A percentile compares a stretch with the other conserved stretches of the same genome.
phyloP scores from a whole-genome alignment of 2,113 vertebrate species.

The Vombatus ursinus region DNA sequence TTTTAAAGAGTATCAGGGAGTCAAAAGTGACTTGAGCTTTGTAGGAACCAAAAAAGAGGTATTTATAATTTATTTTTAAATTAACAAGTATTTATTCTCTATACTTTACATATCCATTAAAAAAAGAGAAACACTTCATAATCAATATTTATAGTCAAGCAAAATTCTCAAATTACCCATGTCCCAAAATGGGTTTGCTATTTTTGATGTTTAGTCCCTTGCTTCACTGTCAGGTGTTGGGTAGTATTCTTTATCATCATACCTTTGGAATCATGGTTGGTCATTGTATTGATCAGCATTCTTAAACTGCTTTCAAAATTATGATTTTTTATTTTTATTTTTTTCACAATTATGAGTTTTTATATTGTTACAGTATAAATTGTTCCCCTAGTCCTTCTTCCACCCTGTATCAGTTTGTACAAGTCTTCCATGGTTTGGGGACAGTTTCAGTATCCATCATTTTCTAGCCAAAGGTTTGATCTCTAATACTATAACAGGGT shows the following conservation, averaged over 20 bases:
- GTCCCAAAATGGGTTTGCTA: not conserved
- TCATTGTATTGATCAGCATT: not conserved
- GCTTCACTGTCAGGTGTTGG: not conserved
- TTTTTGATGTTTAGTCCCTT: not conserved
- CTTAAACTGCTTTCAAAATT: not conserved
- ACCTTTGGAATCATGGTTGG: not conserved
- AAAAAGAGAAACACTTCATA: not conserved
- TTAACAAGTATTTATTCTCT: not conserved
- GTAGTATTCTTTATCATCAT: not conserved
- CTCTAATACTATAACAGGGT: not conserved
- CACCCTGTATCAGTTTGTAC: not conserved
- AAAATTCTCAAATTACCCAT: not conserved
- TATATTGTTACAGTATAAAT: not conserved
- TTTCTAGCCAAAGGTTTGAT: constrained; percentile 4
- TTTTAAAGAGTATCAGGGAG: not conserved
- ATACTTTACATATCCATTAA: not conserved
- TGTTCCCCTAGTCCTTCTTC: not conserved
- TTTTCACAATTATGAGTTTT: not conserved
- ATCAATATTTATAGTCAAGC: not conserved
- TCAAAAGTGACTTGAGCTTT: not conserved
- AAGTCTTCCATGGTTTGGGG: not conserved
- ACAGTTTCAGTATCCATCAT: not conserved
- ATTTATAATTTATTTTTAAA: not conserved
- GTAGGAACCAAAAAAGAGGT: not conserved
- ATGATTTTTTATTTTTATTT: not conserved